Evolutionary conservation across 2,888 invertebrate species (phyloP), one percentile per base, ranked within the genome.

Genomic region (Amiota communis): DNA sequence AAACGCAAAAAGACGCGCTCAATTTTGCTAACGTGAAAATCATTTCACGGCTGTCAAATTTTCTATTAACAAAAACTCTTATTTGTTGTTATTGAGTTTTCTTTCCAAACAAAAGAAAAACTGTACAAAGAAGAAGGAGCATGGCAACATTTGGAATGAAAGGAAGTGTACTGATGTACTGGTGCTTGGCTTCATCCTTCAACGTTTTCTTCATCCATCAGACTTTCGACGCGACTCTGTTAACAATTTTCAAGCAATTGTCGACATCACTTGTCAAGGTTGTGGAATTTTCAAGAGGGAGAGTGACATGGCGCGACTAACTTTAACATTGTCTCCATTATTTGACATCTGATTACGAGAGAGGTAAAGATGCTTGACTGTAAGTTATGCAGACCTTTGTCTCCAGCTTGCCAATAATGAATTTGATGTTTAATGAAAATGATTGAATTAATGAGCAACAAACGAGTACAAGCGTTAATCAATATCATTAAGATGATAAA

Each of bases 1-100:
- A 15, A 36, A n/a, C 53, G 67, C 56, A 36, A 36, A 36, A 36
- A 36, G 36, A 23, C 36, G 36, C 36, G 36, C 36, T 36, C 36
- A 36, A 6, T 36, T 36, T 36, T 36, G 36, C 36, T 36, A 70
- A 15, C 47, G 46, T 70, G 61, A 61, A 76, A 80, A 81, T 81
- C 80, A 81, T 81, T 81, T 81, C 81, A 81, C 80, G 81, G 80
- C 79, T 80, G 80, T 80, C 80, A 81, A 81, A 80, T 79, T 80
- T 80, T 80, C 79, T 81, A 80, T 81, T 80, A 78, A 79, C 79
- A 80, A 77, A 59, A 17, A 2, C 13, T 36, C 36, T 36, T 36
- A 36, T 36, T 53, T 53, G 53, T 71, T 77, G 78, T 80, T 79
- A 75, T 78, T 78, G 76, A 73, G 75, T 77, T 79, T 76, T 73